These are phyloP conservation scores for Cranoglanis bouderius DNA, from an alignment of 2,113 vertebrate species.

Conservation along the genomic window DNA sequence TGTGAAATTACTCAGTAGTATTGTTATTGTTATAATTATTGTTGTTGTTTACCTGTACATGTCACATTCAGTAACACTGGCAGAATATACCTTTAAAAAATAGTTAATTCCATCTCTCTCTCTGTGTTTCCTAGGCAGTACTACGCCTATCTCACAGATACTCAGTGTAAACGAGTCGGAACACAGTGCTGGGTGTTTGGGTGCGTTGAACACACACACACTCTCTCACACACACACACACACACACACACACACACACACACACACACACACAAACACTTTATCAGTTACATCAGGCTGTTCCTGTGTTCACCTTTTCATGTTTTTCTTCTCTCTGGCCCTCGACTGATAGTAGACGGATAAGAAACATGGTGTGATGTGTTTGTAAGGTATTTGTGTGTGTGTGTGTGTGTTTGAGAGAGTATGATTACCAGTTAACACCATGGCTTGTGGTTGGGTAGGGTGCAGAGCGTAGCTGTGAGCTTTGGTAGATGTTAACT, in stretches of 20 bases:
- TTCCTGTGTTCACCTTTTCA: not conserved
- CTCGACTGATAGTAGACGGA: not conserved
- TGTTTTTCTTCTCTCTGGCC: not conserved
- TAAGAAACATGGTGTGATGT: not conserved
- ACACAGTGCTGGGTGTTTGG: conserved; percentile 98
- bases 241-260: not conserved
- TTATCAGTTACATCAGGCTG: not conserved
- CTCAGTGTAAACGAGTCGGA: conserved; percentile 92
- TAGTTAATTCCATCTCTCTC: not conserved
- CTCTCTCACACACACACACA: not conserved
- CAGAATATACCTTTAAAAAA: not conserved
- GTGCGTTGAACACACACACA: conserved; percentile 72
- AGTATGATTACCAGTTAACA: not conserved
- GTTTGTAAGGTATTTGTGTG: conserved; percentile 12
- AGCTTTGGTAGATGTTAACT: conserved; percentile 7
- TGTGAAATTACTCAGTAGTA: no score
- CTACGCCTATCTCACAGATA: conserved; percentile 94
- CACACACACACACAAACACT: not conserved
- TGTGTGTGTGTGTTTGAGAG: conserved; percentile 10
- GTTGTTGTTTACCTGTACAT: not conserved
- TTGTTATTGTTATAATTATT: not conserved
- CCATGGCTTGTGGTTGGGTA: conserved; percentile 16
- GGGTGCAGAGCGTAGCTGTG: not conserved
- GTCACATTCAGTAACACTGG: not conserved
- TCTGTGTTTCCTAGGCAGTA: conserved; percentile 80